Evolutionary conservation across 2,797 vertebrate genomes (phyloP).

Genomic region (Rhinoraja longicauda): DNA sequence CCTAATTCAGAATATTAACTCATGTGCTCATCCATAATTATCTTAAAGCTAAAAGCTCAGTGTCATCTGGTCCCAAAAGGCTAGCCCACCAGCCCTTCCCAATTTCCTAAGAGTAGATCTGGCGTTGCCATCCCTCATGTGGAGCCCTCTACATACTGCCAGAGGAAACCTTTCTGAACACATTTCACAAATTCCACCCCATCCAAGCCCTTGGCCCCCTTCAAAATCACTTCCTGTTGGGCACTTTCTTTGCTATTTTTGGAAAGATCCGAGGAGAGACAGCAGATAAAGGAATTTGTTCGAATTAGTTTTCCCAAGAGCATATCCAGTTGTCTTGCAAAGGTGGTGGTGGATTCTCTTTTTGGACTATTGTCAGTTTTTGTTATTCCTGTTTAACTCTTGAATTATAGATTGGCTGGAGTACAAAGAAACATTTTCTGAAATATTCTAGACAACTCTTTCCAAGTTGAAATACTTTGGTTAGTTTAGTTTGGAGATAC

Average conservation of each 20-base stretch:
- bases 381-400: background rate
- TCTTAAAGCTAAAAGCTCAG: too few relatives aligned
- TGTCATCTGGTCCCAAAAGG: too few relatives aligned
- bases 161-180: too few relatives aligned
- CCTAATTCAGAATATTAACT: too few relatives aligned
- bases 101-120: too few relatives aligned
- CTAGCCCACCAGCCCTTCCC: too few relatives aligned
- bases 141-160: too few relatives aligned
- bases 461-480: background rate
- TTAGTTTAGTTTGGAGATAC: background rate
- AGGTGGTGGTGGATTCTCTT: background rate
- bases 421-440: background rate
- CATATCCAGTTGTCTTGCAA: background rate
- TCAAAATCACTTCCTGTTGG: background rate
- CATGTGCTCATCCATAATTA: too few relatives aligned
- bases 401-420: too few relatives aligned
- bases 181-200: too few relatives aligned
- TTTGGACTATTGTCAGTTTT: background rate
- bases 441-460: background rate
- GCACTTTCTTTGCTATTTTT: background rate
- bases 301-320: background rate
- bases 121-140: too few relatives aligned
- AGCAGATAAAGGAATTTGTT: background rate
- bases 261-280: background rate
- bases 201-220: background rate